Evolutionary conservation across 1,140 invertebrate genomes (phyloP).

Genomic region (Diabrotica undecimpunctata): DNA sequence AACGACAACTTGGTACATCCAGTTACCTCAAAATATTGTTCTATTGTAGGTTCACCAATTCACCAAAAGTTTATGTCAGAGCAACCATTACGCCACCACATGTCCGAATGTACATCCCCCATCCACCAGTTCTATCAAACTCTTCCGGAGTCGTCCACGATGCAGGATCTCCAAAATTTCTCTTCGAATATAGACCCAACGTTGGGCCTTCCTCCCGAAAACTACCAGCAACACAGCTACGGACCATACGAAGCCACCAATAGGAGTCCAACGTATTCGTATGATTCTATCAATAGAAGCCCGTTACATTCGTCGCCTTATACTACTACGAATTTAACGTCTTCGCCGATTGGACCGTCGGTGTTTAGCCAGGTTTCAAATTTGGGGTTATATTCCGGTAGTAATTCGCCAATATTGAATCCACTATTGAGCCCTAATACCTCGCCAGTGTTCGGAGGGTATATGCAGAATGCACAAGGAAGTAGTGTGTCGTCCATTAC

Average conservation of each 20-base stretch:
- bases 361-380: conserved; percentile 29
- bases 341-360: conserved; percentile 41
- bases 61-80: conserved; percentile 51
- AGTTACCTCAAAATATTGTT: neutral
- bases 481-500: conserved; percentile 46
- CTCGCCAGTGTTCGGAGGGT: conserved; percentile 43
- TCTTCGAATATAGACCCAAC: conserved; percentile 28
- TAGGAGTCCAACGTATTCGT: conserved; percentile 26
- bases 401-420: conserved; percentile 36
- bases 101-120: conserved; percentile 36
- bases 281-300: conserved; percentile 16
- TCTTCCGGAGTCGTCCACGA: conserved; percentile 15
- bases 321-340: conserved; percentile 16
- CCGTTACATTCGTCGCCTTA: conserved; percentile 18
- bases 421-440: conserved; percentile 34
- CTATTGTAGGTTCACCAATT: conserved; percentile 60
- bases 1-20: no score
- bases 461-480: conserved; percentile 34
- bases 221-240: conserved; percentile 25
- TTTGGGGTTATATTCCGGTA: conserved; percentile 37
- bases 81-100: conserved; percentile 31
- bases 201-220: conserved; percentile 31
- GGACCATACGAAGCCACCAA: conserved; percentile 22
- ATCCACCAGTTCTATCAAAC: conserved; percentile 37
- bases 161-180: conserved; percentile 27